phyloP scores from a whole-genome alignment of 2,113 vertebrate species.

The Brachionichthys hirsutus region DNA sequence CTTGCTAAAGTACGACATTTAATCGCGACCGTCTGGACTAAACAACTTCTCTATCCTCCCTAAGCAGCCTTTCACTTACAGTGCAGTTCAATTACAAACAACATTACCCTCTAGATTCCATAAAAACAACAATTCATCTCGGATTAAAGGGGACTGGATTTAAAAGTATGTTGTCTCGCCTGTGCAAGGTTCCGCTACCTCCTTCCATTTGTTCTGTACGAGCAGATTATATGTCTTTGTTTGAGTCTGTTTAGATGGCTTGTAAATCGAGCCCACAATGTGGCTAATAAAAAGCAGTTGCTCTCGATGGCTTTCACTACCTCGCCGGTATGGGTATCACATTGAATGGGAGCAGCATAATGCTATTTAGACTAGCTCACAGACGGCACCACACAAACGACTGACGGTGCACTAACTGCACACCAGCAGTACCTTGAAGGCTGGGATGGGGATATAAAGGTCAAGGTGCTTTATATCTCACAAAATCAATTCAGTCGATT shows the following conservation, averaged over 20 bases:
- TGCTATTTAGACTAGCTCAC: slow-evolving; percentile 17
- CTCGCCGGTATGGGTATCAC: slow-evolving; percentile 12
- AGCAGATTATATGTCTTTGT: slow-evolving; percentile 59
- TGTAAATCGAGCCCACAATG: slow-evolving; percentile 52
- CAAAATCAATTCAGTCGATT: too few species aligned
- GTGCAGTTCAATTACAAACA: slow-evolving; percentile 37
- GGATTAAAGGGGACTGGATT: slow-evolving; percentile 46
- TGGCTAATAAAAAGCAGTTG: slow-evolving; percentile 50
- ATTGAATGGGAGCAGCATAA: slow-evolving; percentile 17
- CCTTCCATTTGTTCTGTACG: slow-evolving; percentile 46
- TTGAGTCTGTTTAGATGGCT: slow-evolving; percentile 37
- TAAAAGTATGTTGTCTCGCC: slow-evolving; percentile 31
- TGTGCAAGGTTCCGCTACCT: slow-evolving; percentile 35
- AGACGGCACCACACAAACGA: slow-evolving; percentile 18
- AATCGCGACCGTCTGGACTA: slow-evolving; percentile 6
- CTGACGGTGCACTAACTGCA: slow-evolving; percentile 11
- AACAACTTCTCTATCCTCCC: background rate
- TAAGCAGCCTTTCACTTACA: slow-evolving; percentile 32
- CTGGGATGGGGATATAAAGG: slow-evolving; percentile 32
- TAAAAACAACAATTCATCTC: slow-evolving; percentile 54
- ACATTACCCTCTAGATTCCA: slow-evolving; percentile 45
- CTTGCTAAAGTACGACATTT: slow-evolving; percentile 5
- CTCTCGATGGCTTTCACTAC: slow-evolving; percentile 28
- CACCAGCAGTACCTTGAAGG: slow-evolving; percentile 16
- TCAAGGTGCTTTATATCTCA: too few species aligned